These are phyloP conservation scores for Tetramorium bicarinatum DNA, from an alignment of 2,888 invertebrate genomes.

Conservation along the genomic window DNA sequence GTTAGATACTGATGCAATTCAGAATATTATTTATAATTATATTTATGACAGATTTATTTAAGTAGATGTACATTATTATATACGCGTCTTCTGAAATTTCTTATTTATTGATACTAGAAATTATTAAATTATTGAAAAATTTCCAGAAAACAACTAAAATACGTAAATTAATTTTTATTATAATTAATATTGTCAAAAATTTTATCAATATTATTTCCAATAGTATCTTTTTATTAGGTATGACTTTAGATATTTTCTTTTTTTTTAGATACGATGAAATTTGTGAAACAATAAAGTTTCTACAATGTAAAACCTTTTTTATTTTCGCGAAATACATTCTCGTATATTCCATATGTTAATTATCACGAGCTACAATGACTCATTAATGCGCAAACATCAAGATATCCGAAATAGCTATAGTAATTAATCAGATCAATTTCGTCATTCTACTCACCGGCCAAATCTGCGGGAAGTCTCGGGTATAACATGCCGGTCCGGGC, in stretches of 20 bases:
- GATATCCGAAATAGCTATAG: conserved; percentile 1
- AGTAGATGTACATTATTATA: background rate
- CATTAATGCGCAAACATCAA: background rate
- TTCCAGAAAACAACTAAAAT: background rate
- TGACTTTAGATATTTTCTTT: background rate
- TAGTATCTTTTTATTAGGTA: background rate
- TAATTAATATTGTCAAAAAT: background rate
- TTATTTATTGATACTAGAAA: conserved; percentile 1
- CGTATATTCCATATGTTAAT: background rate
- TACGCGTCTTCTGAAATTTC: background rate
- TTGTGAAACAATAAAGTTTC: background rate
- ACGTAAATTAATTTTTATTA: background rate
- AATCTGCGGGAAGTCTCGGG: conserved; percentile 93
- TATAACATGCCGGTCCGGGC: conserved; percentile 97
- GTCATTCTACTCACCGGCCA: conserved; percentile 89
- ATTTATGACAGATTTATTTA: background rate
- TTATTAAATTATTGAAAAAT: background rate
- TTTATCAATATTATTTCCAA: background rate
- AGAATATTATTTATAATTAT: background rate
- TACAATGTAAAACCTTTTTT: background rate
- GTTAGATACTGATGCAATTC: conserved; percentile 9
- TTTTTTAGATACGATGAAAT: background rate
- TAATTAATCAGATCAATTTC: conserved; percentile 20
- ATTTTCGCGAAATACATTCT: background rate
- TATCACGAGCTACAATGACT: background rate